Base-by-base conservation (phyloP, 2,888 invertebrate genomes). In the Frankliniella fusca region DNA sequence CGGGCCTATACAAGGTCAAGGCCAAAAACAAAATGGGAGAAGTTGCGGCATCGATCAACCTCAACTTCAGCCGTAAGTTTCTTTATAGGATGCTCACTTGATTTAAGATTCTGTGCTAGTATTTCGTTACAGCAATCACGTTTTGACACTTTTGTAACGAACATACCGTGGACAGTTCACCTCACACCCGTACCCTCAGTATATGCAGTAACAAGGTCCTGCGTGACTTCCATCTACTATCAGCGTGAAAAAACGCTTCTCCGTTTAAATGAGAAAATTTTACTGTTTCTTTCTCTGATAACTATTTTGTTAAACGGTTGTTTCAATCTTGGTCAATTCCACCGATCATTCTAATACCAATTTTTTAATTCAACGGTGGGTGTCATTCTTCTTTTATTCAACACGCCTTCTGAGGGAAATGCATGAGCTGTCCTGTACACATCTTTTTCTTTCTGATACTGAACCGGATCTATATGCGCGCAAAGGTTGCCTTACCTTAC, bases 21-120 rank as follows among this genome's bases (percentile, higher is more conserved):
- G 97, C 97, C 86, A 97, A 96, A 90, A 98, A 97, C 90, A 95
- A 95, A 90, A 95, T 96, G 92, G 98, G 98, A 88, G 97, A 98
- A 92, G 97, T 97, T 88, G 95, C 97, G 87, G 97, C 97, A 86
- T 97, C 97, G 87, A 97, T 97, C 89, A 97, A 97, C 89, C 93
- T 98, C 89, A 98, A 98, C 92, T 97, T 98, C 89, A 97, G 96
- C 91, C 97, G 98, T 98, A 90, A 96, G 97, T 95, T 88, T 86
- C 61, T 79, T 81, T 80, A 81, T 82, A 79, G 18, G 54, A 20
- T 54, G 10, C 15, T 11, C 38, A 38, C 5, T 38, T 2, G 2
- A 38, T 80, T 49, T 83, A 27, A 18, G 10, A 18, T 48, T 81
- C 80, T 82, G n/a, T 10, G 12, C 76, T 49, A 54, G 27, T 54